Percentiles rank a stretch among this genome's conserved stretches.
phyloP scores from a whole-genome alignment of 2,888 invertebrate genomes.

The Plebejus anna region DNA sequence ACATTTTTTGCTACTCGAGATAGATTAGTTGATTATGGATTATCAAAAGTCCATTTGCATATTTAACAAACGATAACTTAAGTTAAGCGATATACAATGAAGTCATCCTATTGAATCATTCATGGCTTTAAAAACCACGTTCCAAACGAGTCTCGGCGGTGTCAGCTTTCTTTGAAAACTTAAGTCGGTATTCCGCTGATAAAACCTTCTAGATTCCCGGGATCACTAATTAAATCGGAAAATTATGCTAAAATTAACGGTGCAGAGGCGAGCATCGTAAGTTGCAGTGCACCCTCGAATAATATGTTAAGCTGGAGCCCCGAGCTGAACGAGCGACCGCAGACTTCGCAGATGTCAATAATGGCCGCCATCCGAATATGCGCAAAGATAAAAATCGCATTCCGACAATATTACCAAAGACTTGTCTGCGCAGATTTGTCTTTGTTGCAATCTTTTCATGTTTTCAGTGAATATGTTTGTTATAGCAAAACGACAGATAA shows the following conservation, averaged over 20 bases:
- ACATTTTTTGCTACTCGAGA: not conserved
- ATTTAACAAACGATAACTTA: not conserved
- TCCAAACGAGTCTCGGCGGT: not conserved
- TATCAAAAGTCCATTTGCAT: constrained; percentile 1
- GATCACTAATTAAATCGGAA: constrained; percentile 10
- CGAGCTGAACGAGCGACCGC: constrained; percentile 62
- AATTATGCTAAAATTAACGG: constrained; percentile 20
- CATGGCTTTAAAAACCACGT: not conserved
- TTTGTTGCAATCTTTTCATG: constrained; percentile 35
- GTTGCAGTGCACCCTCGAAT: constrained; percentile 62
- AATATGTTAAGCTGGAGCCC: constrained; percentile 69
- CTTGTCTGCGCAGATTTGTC: constrained; percentile 50
- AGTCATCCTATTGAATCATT: constrained; percentile 5
- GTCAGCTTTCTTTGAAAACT: not conserved
- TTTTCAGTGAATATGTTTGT: not conserved
- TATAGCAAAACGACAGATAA: not conserved
- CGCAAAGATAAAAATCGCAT: constrained; percentile 73
- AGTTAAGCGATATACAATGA: not conserved
- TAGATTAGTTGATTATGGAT: not conserved
- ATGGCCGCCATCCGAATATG: constrained; percentile 54
- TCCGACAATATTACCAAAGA: constrained; percentile 56
- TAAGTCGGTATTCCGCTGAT: not conserved
- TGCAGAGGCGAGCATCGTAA: constrained; percentile 27
- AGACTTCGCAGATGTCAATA: constrained; percentile 74
- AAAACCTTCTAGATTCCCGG: constrained; percentile 1